These are phyloP conservation scores for Leptoclinus maculatus DNA, from an alignment of 2,797 vertebrate species.

Conservation along the genomic window DNA sequence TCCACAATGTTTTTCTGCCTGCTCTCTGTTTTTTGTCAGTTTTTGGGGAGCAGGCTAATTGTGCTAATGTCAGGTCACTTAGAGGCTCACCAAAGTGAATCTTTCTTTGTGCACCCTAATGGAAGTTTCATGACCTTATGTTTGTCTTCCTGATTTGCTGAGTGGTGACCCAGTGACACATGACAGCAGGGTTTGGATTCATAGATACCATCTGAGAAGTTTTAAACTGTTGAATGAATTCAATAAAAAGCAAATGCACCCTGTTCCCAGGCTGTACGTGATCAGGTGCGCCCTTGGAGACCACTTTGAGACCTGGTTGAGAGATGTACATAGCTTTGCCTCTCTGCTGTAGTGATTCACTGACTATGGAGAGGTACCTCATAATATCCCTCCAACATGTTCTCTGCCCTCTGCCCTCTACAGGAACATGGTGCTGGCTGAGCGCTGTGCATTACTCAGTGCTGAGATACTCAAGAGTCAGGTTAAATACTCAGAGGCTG, in stretches of 20 bases:
- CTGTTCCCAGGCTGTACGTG: neutral
- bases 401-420: neutral
- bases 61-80: neutral
- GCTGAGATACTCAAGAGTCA: constrained; percentile 98
- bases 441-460: constrained; percentile 95
- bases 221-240: neutral
- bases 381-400: neutral
- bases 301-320: neutral
- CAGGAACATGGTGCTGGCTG: constrained; percentile 96
- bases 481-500: constrained; percentile 95
- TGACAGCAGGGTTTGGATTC: neutral
- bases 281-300: neutral
- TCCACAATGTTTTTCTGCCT: neutral
- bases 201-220: neutral
- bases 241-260: neutral
- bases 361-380: neutral
- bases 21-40: neutral
- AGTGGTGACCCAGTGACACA: neutral
- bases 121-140: neutral
- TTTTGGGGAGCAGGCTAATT: neutral
- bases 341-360: neutral
- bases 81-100: neutral
- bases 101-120: neutral
- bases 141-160: neutral
- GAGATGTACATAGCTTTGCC: neutral